A percentile compares a stretch with the other conserved stretches of the same genome.
phyloP scores from a whole-genome alignment of 2,797 vertebrate species.

The Chromobotia macracanthus region DNA sequence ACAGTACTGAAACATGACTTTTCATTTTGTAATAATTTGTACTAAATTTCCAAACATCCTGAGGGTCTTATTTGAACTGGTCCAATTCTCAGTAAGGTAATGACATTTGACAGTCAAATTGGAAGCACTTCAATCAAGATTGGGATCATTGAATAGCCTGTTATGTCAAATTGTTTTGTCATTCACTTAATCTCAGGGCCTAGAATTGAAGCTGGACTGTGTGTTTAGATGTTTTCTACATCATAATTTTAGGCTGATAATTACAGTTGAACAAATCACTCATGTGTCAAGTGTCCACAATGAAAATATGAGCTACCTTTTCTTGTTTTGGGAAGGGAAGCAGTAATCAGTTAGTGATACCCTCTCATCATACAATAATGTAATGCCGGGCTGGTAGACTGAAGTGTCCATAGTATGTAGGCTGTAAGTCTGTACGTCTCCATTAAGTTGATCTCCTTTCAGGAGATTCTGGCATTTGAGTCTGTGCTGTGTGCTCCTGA shows the following conservation, averaged over 20 bases:
- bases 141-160: conserved; percentile 71
- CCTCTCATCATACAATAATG: conserved; percentile 59
- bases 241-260: conserved; percentile 66
- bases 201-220: conserved; percentile 57
- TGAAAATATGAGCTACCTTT: conserved; percentile 63
- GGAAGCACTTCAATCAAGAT: conserved; percentile 66
- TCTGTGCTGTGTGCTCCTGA: conserved; percentile 86
- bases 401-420: conserved; percentile 53
- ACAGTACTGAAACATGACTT: conserved; percentile 36
- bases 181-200: conserved; percentile 65
- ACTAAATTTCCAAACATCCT: conserved; percentile 38
- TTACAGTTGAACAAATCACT: conserved; percentile 64
- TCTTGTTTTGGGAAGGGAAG: conserved; percentile 61
- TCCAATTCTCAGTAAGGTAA: conserved; percentile 54
- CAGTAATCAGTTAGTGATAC: conserved; percentile 62
- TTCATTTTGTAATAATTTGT: conserved; percentile 26
- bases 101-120: conserved; percentile 62
- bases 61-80: conserved; percentile 44
- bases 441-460: conserved; percentile 86
- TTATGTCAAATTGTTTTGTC: conserved; percentile 66
- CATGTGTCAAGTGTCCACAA: conserved; percentile 63
- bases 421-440: conserved; percentile 53
- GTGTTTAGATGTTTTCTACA: conserved; percentile 64
- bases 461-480: conserved; percentile 87
- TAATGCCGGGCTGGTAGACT: conserved; percentile 53